Evolutionary conservation across 2,888 invertebrate genomes (phyloP), one percentile per base, ranked within the genome.

Genomic region (Mesodorylaimus sp.): DNA sequence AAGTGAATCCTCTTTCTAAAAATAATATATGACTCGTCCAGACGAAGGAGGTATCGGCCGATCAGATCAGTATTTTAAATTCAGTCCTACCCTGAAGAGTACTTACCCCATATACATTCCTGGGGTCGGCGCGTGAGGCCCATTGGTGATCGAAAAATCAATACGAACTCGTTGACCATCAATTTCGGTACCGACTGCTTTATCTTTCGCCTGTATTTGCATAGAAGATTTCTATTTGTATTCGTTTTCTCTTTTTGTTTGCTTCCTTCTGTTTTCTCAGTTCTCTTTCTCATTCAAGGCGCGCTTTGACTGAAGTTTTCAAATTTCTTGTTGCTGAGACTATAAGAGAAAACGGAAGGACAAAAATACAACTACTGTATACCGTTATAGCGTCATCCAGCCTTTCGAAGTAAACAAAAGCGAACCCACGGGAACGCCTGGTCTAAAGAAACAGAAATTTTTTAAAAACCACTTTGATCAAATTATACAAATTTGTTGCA

Each of bases 341-440:
- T n/a, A n/a, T n/a, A n/a, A n/a, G n/a, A n/a, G n/a, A n/a, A n/a
- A n/a, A n/a, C n/a, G n/a, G n/a, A n/a, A n/a, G n/a, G n/a, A n/a
- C n/a, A n/a, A n/a, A n/a, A n/a, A n/a, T n/a, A n/a, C n/a, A n/a
- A n/a, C n/a, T n/a, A n/a, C n/a, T n/a, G n/a, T n/a, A n/a, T 25
- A 60, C 62, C 5, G 55, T 57, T 1, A 56, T 54, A 3, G 61
- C 60, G 47, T 60, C 58, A 13, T 60, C 58, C 1, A 57, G 13
- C 3, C 51, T 47, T 25, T 55, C 53, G 45, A 58, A 62, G 48
- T 62, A 61, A 28, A 62, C 51, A 50, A 62, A 62, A 16, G 60
- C 62, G 48, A 62, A 62, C 10, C 62, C 62, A 21, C 62, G 55
- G 2, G 62, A 62, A 7, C 59, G 57, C 10, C 61, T 59, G 7